Evolutionary conservation across 1,140 invertebrate genomes (phyloP).

Genomic region (Drosophila ironensis): DNA sequence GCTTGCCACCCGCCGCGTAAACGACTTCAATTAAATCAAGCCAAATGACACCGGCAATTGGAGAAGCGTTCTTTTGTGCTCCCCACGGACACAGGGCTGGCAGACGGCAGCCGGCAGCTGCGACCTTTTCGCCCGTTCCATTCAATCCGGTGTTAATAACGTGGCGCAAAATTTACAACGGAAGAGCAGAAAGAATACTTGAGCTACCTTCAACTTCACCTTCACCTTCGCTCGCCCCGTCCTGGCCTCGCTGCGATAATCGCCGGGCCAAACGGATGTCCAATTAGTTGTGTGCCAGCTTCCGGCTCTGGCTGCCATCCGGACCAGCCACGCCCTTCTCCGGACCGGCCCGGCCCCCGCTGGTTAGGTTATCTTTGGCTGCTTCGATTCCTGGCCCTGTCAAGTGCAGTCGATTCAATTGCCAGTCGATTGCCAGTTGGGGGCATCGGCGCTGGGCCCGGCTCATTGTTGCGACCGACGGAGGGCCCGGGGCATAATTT

Average conservation of each 20-base stretch:
- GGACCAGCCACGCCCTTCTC: constrained; percentile 2
- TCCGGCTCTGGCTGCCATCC: constrained; percentile 51
- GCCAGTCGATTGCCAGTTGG: constrained; percentile 45
- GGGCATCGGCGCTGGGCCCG: background rate
- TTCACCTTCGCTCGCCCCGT: constrained; percentile 18
- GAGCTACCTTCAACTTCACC: constrained; percentile 43
- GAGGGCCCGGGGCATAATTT: constrained; percentile 63
- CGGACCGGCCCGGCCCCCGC: constrained; percentile 7
- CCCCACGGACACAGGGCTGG: constrained; percentile 9
- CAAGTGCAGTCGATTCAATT: constrained; percentile 44
- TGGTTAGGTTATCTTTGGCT: constrained; percentile 34
- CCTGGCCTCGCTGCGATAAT: constrained; percentile 57
- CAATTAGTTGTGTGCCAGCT: constrained; percentile 77
- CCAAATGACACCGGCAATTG: constrained; percentile 68
- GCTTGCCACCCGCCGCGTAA: constrained; percentile 59
- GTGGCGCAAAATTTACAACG: constrained; percentile 57
- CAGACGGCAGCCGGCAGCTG: constrained; percentile 5
- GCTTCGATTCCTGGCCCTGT: constrained; percentile 16
- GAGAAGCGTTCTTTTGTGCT: constrained; percentile 59
- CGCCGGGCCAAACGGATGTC: constrained; percentile 73
- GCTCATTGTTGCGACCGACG: constrained; percentile 45
- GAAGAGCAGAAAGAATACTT: constrained; percentile 28
- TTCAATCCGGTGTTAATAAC: constrained; percentile 74
- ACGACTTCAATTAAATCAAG: constrained; percentile 77
- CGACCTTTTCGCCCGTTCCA: constrained; percentile 26